Evolutionary conservation across 2,797 vertebrate species (phyloP).

Genomic region (Lutjanus campechanus): DNA sequence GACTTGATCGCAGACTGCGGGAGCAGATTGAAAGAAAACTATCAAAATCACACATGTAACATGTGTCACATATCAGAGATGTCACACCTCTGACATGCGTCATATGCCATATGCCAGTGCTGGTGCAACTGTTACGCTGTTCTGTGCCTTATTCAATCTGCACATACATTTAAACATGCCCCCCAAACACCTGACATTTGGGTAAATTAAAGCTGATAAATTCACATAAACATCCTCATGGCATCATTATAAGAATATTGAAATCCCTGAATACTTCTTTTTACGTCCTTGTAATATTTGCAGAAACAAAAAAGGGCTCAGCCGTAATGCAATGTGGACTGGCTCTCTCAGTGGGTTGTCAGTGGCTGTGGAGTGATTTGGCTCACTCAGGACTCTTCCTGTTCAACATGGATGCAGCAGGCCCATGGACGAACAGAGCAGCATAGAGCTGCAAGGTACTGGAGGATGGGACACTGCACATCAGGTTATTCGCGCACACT

Average conservation of each 20-base stretch:
- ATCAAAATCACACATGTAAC: background rate
- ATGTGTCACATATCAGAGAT: background rate
- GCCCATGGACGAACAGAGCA: background rate
- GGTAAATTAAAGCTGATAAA: background rate
- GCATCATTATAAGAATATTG: background rate
- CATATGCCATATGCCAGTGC: background rate
- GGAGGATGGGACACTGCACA: constrained; percentile 4
- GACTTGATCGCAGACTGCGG: background rate
- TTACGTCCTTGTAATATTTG: background rate
- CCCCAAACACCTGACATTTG: too few species aligned
- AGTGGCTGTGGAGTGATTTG: background rate
- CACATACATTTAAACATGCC: background rate
- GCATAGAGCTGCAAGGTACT: constrained; percentile 9
- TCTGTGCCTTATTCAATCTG: too few species aligned
- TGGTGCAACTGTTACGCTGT: background rate
- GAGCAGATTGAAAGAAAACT: background rate
- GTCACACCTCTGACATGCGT: background rate
- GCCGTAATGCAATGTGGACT: background rate
- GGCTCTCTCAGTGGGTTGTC: constrained; percentile 10
- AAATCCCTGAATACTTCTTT: background rate
- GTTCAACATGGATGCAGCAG: constrained; percentile 11
- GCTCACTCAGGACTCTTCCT: constrained; percentile 13
- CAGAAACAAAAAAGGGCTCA: constrained; percentile 6
- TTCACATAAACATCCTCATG: background rate
- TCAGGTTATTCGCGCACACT: constrained; percentile 1